phyloP scores from a whole-genome alignment of 2,797 vertebrate species.

The Coregonus sp. region DNA sequence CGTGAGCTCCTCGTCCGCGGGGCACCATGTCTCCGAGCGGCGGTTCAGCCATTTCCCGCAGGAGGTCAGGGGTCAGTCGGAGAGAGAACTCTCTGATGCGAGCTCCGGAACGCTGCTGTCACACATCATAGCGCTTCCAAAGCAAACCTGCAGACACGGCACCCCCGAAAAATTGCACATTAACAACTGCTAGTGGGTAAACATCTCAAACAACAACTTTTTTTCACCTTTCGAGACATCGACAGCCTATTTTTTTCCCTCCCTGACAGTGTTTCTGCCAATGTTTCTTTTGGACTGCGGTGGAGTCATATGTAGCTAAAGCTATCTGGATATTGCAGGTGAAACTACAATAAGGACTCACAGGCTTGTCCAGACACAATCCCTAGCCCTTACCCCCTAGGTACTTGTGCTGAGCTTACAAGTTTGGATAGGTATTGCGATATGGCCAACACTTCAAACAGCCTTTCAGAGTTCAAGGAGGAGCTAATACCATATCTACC shows the following conservation, averaged over 20 bases:
- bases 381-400: not conserved
- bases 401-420: not conserved
- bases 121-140: not conserved
- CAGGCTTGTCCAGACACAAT: not conserved
- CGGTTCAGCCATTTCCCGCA: constrained; percentile 32
- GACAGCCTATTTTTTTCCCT: not conserved
- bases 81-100: constrained; percentile 6
- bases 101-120: constrained; percentile 1
- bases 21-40: constrained; percentile 23
- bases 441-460: not conserved
- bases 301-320: not conserved
- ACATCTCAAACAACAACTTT: not conserved
- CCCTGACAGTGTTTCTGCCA: not conserved
- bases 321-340: not conserved
- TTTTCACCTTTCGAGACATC: not conserved
- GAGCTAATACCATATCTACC: not conserved
- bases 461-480: not conserved
- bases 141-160: not conserved
- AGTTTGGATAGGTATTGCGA: not conserved
- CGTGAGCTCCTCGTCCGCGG: constrained; percentile 33
- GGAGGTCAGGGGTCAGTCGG: constrained; percentile 29
- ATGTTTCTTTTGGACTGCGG: not conserved
- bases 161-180: not conserved
- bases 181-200: constrained; percentile 5
- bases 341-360: not conserved